These are phyloP conservation scores for Cardiocondyla obscurior DNA, from an alignment of 1,140 invertebrate species.

Conservation along the genomic window DNA sequence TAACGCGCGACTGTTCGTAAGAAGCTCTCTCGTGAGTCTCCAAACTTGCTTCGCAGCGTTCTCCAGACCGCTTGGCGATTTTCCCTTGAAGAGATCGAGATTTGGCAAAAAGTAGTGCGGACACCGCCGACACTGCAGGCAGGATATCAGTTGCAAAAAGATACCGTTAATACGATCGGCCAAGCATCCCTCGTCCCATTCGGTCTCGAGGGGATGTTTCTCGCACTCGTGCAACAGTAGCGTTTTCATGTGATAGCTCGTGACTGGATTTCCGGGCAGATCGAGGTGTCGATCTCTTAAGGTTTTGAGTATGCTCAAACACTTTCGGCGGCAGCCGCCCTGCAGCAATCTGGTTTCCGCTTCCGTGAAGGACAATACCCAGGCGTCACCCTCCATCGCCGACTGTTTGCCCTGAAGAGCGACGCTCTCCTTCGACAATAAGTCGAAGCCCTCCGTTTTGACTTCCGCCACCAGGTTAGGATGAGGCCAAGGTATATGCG, in stretches of 20 bases:
- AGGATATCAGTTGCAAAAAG: slow-evolving; percentile 96
- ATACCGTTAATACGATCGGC: slow-evolving; percentile 97
- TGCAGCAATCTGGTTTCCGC: slow-evolving; percentile 94
- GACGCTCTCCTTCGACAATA: slow-evolving; percentile 94
- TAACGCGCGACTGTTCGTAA: slow-evolving; percentile 94
- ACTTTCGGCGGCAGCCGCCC: slow-evolving; percentile 91
- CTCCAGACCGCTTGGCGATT: slow-evolving; percentile 93
- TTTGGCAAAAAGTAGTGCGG: slow-evolving; percentile 96
- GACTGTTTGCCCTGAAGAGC: slow-evolving; percentile 93
- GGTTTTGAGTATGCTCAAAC: slow-evolving; percentile 94
- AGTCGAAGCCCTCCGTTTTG: slow-evolving; percentile 96
- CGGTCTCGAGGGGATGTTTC: slow-evolving; percentile 95
- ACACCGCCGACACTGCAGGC: slow-evolving; percentile 96
- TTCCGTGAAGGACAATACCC: slow-evolving; percentile 95
- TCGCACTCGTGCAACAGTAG: slow-evolving; percentile 97
- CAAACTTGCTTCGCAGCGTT: slow-evolving; percentile 96
- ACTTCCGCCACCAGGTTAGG: slow-evolving; percentile 95
- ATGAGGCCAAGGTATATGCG: slow-evolving; percentile 95
- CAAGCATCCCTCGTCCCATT: slow-evolving; percentile 96
- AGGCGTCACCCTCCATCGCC: slow-evolving; percentile 97
- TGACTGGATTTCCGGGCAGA: slow-evolving; percentile 93
- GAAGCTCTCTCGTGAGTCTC: slow-evolving; percentile 93
- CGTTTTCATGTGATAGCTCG: slow-evolving; percentile 95
- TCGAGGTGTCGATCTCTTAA: slow-evolving; percentile 95
- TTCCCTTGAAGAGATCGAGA: slow-evolving; percentile 95